A percentile compares a stretch with the other conserved stretches of the same genome.
These are phyloP conservation scores for Chaetura pelagica DNA, from an alignment of 2,113 vertebrate genomes.

Conservation along the genomic window DNA sequence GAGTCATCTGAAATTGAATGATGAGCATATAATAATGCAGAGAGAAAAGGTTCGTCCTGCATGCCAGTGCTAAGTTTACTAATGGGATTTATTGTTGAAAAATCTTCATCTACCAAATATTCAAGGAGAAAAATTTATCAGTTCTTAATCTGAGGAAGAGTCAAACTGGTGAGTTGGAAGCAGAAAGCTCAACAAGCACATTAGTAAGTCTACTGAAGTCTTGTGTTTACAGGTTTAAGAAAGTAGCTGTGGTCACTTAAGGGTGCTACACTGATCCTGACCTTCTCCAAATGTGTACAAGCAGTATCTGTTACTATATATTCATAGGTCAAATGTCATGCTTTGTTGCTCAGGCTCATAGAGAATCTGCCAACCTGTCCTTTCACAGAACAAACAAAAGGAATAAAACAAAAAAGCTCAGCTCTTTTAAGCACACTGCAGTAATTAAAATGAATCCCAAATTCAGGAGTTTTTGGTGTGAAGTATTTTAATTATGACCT, in stretches of 20 bases:
- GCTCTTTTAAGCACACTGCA: background rate
- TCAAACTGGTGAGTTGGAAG: background rate
- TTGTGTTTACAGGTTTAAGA: background rate
- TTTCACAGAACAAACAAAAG: background rate
- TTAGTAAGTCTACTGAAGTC: background rate
- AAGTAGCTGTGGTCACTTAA: background rate
- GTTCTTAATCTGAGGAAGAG: background rate
- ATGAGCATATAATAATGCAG: background rate
- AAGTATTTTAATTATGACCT: conserved; percentile 13
- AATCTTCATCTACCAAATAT: background rate
- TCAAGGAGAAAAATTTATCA: background rate
- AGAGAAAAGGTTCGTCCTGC: background rate
- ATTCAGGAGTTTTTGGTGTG: background rate
- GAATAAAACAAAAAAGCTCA: background rate
- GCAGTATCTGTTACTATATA: background rate
- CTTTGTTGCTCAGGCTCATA: background rate
- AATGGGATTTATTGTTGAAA: background rate
- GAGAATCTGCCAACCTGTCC: background rate
- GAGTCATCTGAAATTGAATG: background rate
- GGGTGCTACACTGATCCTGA: background rate
- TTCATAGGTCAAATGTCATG: background rate
- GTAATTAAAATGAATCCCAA: background rate
- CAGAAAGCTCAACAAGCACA: background rate
- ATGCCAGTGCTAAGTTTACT: background rate
- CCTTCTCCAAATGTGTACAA: background rate